Evolutionary conservation across 1,140 invertebrate species (phyloP), one percentile per base, ranked within the genome.

Genomic region (Diprion similis): DNA sequence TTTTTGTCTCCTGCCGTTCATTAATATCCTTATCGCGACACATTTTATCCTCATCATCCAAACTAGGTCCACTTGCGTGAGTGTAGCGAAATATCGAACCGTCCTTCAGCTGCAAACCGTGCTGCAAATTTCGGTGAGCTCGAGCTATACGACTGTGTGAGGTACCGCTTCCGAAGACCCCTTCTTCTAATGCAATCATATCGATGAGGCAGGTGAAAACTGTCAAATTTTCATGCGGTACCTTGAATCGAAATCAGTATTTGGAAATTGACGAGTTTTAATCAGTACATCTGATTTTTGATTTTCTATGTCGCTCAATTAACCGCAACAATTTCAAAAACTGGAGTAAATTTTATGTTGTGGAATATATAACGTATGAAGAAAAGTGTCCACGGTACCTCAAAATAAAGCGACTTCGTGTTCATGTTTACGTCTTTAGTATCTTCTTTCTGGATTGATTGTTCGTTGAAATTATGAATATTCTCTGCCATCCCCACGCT

Each of bases 101-200:
- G n/a, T 59, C 51, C 51, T 59, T 59, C 11, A 59, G 51, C 51
- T 59, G 51, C n/a, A 59, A 59, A 59, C 51, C 51, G 51, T 59
- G n/a, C 9, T 59, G 51, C n/a, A 59, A 59, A 59, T 59, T 59
- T 13, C 51, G 6, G 9, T 17, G 51, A 59, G 51, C 51, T 59
- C 51, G 11, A 15, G 51, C 51, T 59, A 59, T 59, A 8, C 51
- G 51, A 59, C 51, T 59, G 51, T 13, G 11, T 17, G 51, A 59
- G 6, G 51, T 59, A 11, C 51, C 51, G 51, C 51, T 59, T 59
- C 51, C 51, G 9, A 59, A 59, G 51, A 59, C 51, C 4, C 51
- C 51, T 59, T 59, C 51, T 59, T 59, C 51, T 9, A 59, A 59
- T 17, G 51, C 51, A 59, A 59, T 59, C 51, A 59, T 59, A 17